These are phyloP conservation scores for Saguinus oedipus DNA, from an alignment of 2,797 vertebrate species.

Conservation along the genomic window DNA sequence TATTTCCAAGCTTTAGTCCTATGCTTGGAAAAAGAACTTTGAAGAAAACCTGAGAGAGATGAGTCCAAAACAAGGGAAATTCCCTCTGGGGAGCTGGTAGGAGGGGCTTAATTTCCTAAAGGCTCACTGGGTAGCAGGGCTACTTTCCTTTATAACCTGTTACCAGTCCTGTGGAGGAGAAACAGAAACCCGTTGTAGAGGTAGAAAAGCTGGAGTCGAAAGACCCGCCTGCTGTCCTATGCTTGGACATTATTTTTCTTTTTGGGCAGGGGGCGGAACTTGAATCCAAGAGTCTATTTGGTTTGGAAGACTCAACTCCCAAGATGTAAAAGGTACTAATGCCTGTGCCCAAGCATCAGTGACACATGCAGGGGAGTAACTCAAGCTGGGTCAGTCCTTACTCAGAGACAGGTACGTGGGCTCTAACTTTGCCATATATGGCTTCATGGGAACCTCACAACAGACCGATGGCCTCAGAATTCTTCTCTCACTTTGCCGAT, in stretches of 20 bases:
- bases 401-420: fast-evolving
- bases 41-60: background rate
- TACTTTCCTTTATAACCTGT: background rate
- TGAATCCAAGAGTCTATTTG: too few relatives aligned
- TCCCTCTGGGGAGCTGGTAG: background rate
- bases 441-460: background rate
- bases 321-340: fast-evolving
- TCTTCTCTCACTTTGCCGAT: background rate
- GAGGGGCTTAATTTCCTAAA: background rate
- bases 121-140: background rate
- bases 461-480: background rate
- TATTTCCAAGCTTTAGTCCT: background rate
- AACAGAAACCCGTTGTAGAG: background rate
- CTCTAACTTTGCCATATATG: fast-evolving
- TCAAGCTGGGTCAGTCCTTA: background rate
- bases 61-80: background rate
- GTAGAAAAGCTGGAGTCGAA: background rate
- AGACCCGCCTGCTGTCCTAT: background rate
- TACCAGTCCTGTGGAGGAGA: too few relatives aligned
- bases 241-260: background rate
- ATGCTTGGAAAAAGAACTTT: background rate
- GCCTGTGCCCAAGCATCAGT: fast-evolving
- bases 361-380: background rate
- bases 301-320: background rate
- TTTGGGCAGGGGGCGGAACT: background rate